These are phyloP conservation scores for Oconnorella tubifera DNA, from an alignment of 2,888 invertebrate genomes.

Conservation along the genomic window DNA sequence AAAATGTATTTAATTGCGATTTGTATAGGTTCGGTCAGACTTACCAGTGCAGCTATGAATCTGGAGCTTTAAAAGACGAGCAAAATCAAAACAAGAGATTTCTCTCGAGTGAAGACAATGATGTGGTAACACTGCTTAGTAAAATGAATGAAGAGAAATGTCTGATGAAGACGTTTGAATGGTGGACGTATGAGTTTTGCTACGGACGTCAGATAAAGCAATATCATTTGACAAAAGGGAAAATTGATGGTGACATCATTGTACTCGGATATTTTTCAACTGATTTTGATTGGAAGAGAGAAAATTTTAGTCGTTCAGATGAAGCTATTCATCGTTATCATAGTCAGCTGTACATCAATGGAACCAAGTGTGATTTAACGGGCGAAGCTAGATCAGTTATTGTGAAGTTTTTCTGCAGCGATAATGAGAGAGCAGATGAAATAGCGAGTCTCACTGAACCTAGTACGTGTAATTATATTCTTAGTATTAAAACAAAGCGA, in stretches of 20 bases:
- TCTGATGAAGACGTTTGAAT: constrained; percentile 53
- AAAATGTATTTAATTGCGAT: no score
- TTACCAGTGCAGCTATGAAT: neutral
- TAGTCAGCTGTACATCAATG: constrained; percentile 50
- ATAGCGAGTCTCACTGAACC: neutral
- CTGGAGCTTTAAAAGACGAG: neutral
- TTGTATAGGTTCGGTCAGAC: neutral
- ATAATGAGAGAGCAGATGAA: neutral
- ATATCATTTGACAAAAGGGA: constrained; percentile 46
- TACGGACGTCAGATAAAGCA: constrained; percentile 57
- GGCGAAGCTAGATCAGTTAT: constrained; percentile 53
- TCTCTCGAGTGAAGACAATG: no score
- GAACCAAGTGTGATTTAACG: constrained; percentile 57
- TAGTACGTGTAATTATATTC: neutral
- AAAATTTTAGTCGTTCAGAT: neutral
- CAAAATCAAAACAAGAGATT: neutral
- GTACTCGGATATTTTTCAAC: constrained; percentile 44
- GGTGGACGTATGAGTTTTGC: constrained; percentile 61
- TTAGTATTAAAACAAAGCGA: neutral
- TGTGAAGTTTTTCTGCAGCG: constrained; percentile 43
- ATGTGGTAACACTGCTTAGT: neutral
- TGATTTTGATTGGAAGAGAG: constrained; percentile 52
- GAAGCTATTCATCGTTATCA: neutral
- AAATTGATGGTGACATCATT: constrained; percentile 19
- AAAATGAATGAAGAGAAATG: neutral